Evolutionary conservation across 2,113 vertebrate species (phyloP), one percentile per base, ranked within the genome.

Genomic region (Rhagologus leucostigma): DNA sequence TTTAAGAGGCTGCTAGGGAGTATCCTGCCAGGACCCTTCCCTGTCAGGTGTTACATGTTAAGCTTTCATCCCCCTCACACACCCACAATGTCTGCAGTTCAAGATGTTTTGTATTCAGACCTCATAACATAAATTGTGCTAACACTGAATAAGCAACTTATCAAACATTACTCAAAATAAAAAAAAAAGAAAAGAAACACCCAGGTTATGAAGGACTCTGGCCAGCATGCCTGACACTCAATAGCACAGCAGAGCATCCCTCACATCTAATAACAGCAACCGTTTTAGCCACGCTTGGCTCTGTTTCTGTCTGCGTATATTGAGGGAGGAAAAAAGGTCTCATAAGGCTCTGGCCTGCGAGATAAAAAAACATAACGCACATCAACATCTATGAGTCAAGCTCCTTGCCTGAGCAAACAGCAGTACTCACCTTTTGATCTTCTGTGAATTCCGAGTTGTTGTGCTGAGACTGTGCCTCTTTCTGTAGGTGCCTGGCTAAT

Each of bases 401-500:
- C 22, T 70, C 33, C 56, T 52, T 29, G 56, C 64, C 74, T 32
- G 63, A 73, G 75, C 68, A 69, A 85, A 88, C 14, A 76, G 74
- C 90, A 89, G 62, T 10, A 79, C 90, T 73, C 98, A 99, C 99
- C 99, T 99, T 99, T 96, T 99, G 99, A 89, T 99, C 99, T 94
- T 99, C 99, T 78, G 99, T 99, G 97, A 99, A 99, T 89, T 99
- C 99, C 1, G 99, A 98, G 57, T 98, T 98, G 95, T 99, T 99
- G 87, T 98, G 97, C 71, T 98, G 98, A 69, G 99, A 98, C 97
- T 99, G 99, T 1, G 98, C 99, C 95, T 99, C 99, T 97, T 99
- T 99, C 81, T 99, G 99, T 84, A 99, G 97, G 75, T 99, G 99
- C 96, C 99, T 98, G 57, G 99, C 99, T 87, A 99, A 98, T 98